Base-by-base conservation (phyloP, 2,113 vertebrate genomes). In the Dipodomys ordii region DNA sequence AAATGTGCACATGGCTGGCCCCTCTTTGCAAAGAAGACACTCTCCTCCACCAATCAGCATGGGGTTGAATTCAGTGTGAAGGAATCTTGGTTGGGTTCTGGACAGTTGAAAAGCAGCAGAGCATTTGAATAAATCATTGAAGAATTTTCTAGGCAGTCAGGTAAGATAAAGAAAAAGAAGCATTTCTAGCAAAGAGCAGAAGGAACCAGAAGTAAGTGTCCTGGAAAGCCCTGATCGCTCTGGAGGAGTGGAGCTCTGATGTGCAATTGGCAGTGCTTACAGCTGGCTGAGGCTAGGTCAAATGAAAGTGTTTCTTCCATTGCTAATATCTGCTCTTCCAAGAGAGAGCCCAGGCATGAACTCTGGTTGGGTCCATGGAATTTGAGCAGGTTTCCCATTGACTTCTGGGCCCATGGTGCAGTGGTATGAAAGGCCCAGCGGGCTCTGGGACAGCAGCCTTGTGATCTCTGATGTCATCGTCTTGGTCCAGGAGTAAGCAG, bases 371-470 rank as follows among this genome's bases (percentile, higher is more conserved):
- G 32, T 67, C 81, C 16, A 46, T 25, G 46, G 62, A 57, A 0
- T 67, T 35, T 49, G 65, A 65, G 60, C n/a, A 80, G 90, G 12
- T 18, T 12, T 83, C 64, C 46, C 23, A 35, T 27, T 7, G 44
- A 68, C 28, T 77, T 32, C 39, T 27, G 65, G 57, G 25, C 25
- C 35, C 76, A 15, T 2, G 2, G 4, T 19, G 6, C 1, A 22
- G 12, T 20, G 18, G 69, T 28, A 27, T 49, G 60, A 32, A 46
- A 74, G n/a, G 39, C 49, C 53, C 19, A 7, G 0, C 60, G 46
- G 35, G 28, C 0, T 6, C 15, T 1, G 1, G 3, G 23, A 16
- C 6, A 3, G 15, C 65, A 39, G 12, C 32, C 87, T 32, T 5
- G 1, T 86, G 19, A 57, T 78, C 30, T 64, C 27, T 16, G 65